phyloP scores from a whole-genome alignment of 2,797 vertebrate species.

The Carapus acus region DNA sequence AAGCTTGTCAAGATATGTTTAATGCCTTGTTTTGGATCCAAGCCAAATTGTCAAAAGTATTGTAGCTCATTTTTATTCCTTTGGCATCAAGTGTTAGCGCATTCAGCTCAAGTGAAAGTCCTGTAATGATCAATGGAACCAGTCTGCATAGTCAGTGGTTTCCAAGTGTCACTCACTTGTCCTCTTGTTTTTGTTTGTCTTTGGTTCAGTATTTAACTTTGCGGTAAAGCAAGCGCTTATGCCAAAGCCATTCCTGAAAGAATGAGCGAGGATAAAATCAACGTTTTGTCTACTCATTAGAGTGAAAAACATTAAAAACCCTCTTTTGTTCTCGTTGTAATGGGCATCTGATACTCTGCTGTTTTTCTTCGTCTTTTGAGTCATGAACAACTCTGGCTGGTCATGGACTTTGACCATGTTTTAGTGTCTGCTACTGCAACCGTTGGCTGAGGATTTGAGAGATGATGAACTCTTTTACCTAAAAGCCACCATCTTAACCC shows the following conservation, averaged over 20 bases:
- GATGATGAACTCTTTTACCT: constrained; percentile 50
- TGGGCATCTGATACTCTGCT: constrained; percentile 54
- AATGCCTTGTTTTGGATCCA: constrained; percentile 13
- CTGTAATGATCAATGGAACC: constrained; percentile 38
- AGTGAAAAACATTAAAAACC: constrained; percentile 46
- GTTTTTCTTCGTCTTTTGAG: constrained; percentile 33
- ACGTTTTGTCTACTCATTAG: constrained; percentile 55
- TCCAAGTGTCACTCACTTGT: constrained; percentile 60
- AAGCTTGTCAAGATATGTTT: not conserved
- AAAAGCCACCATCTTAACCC: constrained; percentile 55
- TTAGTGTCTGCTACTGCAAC: constrained; percentile 42
- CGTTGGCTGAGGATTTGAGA: constrained; percentile 42
- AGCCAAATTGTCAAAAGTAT: constrained; percentile 4
- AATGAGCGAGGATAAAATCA: constrained; percentile 51
- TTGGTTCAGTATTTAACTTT: constrained; percentile 51
- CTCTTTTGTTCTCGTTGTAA: constrained; percentile 48
- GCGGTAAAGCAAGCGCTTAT: constrained; percentile 36
- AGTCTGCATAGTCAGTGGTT: constrained; percentile 46
- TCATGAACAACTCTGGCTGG: constrained; percentile 41
- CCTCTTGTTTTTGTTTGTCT: constrained; percentile 55
- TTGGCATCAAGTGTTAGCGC: constrained; percentile 39
- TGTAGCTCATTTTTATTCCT: constrained; percentile 3
- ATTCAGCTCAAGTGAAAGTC: constrained; percentile 37
- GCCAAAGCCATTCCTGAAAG: constrained; percentile 47
- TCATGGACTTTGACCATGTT: constrained; percentile 37